These are phyloP conservation scores for Tenebrio molitor DNA, from an alignment of 1,140 invertebrate species.

Conservation along the genomic window DNA sequence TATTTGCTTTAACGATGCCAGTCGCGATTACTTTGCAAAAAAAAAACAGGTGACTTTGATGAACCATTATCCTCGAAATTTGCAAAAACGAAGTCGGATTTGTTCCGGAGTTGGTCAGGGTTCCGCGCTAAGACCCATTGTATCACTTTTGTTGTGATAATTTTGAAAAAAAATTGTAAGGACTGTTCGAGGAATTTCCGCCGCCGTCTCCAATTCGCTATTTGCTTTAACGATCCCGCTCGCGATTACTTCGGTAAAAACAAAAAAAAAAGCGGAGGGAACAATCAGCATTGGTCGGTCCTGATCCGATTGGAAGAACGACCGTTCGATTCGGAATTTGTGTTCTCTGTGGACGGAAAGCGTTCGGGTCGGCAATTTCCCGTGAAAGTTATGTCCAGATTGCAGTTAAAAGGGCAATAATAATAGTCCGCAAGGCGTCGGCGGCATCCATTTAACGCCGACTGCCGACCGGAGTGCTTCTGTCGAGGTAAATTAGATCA, in stretches of 20 bases:
- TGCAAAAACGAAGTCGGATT: no score
- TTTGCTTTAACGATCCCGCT: background rate
- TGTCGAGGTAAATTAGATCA: slow-evolving; percentile 49
- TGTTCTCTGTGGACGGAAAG: slow-evolving; percentile 1
- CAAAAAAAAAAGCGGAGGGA: no score
- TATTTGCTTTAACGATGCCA: background rate
- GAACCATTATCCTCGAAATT: no score
- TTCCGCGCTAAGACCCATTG: no score
- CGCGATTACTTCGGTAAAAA: slow-evolving; percentile 1
- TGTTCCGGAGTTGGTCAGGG: no score
- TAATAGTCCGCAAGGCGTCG: slow-evolving; percentile 31
- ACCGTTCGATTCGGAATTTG: slow-evolving; percentile 2
- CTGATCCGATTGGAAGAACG: slow-evolving; percentile 1
- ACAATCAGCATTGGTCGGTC: slow-evolving; percentile 1
- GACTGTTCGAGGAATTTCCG: no score
- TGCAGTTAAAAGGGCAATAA: slow-evolving; percentile 47
- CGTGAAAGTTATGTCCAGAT: slow-evolving; percentile 29
- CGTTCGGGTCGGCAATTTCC: slow-evolving; percentile 15
- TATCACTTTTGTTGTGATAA: no score
- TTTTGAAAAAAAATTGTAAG: no score
- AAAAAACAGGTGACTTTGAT: no score
- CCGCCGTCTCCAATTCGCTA: no score
- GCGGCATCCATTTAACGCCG: slow-evolving; percentile 46
- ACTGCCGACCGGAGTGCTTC: slow-evolving; percentile 44
- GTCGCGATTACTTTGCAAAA: background rate